Evolutionary conservation across 2,888 invertebrate genomes (phyloP).

Genomic region (Drosophila algonquin): DNA sequence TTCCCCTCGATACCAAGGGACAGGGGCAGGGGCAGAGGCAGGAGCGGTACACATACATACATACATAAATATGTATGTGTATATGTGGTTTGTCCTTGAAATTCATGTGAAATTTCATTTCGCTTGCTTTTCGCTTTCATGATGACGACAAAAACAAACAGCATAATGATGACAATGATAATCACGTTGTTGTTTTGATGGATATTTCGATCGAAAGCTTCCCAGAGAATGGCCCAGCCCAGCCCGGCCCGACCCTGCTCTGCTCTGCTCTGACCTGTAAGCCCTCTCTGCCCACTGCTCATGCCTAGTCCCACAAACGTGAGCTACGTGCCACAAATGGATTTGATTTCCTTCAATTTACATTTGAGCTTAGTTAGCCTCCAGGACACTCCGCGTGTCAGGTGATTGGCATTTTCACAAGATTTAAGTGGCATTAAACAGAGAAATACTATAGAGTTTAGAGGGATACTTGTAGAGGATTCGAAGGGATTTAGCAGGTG

Average conservation of each 20-base stretch:
- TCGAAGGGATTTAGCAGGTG: neutral
- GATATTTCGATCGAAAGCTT: constrained; percentile 15
- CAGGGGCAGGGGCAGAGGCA: neutral
- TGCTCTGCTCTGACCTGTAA: neutral
- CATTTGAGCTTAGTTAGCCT: constrained; percentile 3
- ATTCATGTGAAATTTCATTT: constrained; percentile 67
- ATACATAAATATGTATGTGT: constrained; percentile 23
- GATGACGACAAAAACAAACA: constrained; percentile 29
- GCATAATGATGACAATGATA: constrained; percentile 22
- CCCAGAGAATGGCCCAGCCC: neutral
- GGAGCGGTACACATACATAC: constrained; percentile 1
- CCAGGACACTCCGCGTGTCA: neutral
- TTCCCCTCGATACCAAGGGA: constrained; percentile 19
- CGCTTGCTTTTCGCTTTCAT: constrained; percentile 32
- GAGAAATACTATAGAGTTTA: neutral
- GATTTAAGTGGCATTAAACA: constrained; percentile 3
- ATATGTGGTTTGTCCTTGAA: constrained; percentile 74
- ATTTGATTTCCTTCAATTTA: constrained; percentile 21
- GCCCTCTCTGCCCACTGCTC: neutral
- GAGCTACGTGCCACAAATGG: constrained; percentile 60
- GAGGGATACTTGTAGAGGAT: neutral
- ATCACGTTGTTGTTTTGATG: constrained; percentile 34
- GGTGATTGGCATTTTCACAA: constrained; percentile 24
- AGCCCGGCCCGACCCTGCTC: too few relatives aligned
- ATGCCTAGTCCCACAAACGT: constrained; percentile 37